These are phyloP conservation scores for Leptinotarsa texana DNA, from an alignment of 1,140 invertebrate genomes.

Conservation along the genomic window DNA sequence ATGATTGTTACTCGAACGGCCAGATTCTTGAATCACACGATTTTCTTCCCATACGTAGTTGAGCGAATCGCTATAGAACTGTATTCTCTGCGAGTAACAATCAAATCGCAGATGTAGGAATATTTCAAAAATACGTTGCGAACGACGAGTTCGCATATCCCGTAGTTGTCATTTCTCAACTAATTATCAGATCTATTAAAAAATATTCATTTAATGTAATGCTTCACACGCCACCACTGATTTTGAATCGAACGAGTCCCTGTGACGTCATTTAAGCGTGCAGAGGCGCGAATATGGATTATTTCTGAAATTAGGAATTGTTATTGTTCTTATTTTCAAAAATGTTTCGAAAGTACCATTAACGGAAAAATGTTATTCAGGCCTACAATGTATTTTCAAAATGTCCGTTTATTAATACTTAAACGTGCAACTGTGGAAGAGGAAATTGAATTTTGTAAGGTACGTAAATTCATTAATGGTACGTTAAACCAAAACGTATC, in stretches of 20 bases:
- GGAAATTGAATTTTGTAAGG: not conserved
- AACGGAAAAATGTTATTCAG: not conserved
- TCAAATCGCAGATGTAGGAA: no score
- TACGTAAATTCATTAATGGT: not conserved
- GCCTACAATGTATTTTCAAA: not conserved
- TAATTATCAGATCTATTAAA: not conserved
- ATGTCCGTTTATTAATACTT: not conserved
- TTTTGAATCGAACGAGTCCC: not conserved
- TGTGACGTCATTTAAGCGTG: not conserved
- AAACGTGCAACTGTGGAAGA: not conserved
- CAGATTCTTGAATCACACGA: no score
- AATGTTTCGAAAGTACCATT: slow-evolving; percentile 3
- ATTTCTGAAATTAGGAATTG: slow-evolving; percentile 1
- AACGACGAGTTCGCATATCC: no score
- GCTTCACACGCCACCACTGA: not conserved
- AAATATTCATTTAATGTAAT: not conserved
- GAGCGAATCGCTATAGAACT: no score
- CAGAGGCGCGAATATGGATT: slow-evolving; percentile 5
- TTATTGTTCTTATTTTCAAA: slow-evolving; percentile 4
- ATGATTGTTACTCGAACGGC: no score
- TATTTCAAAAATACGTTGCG: no score
- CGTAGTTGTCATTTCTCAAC: no score
- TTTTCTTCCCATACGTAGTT: no score
- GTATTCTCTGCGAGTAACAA: no score
- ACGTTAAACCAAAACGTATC: no score